Evolutionary conservation across 2,797 vertebrate species (phyloP), one percentile per base, ranked within the genome.

Genomic region (Synanceia verrucosa): DNA sequence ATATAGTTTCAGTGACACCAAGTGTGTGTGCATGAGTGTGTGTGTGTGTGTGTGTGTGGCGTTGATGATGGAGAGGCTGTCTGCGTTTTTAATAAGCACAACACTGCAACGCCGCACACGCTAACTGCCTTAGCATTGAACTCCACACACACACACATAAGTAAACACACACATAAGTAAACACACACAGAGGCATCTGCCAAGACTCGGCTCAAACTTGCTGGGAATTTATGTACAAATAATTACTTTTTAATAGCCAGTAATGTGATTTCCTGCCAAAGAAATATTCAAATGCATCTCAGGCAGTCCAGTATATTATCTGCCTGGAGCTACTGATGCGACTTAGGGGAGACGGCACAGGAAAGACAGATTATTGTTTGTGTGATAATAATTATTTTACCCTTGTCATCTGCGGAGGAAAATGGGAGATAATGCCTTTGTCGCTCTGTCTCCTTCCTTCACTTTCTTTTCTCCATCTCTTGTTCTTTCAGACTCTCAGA

Each of bases 181-280:
- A 78, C 23, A 72, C 55, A 70, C 70, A 79, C 66, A 85, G 24
- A 60, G 79, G 86, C 88, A 89, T 90, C 93, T 93, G 93, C 92
- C 92, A 94, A 93, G 87, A 89, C 90, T 89, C 72, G 75, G 84
- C 88, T 93, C 91, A 88, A 92, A 94, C 90, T 94, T 91, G 89
- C 88, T 52, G 89, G 90, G 91, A 95, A 95, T 95, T 94, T 95
- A 95, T 95, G 94, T 94, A 95, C 94, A 95, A 95, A 95, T 95
- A 95, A 95, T 95, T 95, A 95, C 94, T 95, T 95, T 95, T 95
- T 95, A 95, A 95, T 95, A 94, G 94, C 90, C 93, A 90, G 88
- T 94, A 95, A 95, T 95, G 91, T 88, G 93, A 95, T 95, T 95
- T 94, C 93, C 93, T 94, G 94, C 93, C 94, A 94, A 94, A 95